Base-by-base conservation (phyloP, 2,797 vertebrate genomes). In the Paratrypauchen microcephalus region DNA sequence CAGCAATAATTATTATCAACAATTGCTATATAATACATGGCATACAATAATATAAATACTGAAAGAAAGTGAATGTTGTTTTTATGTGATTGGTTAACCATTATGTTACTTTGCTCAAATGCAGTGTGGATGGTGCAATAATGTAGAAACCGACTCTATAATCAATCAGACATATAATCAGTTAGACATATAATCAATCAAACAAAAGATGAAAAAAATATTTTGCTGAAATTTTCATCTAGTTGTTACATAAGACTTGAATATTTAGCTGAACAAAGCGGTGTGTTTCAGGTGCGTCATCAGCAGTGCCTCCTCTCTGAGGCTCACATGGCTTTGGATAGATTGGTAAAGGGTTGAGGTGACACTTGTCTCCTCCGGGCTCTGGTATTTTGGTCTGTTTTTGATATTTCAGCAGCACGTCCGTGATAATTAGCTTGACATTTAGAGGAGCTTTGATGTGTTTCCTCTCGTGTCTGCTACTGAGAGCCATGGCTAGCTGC, bases 341-440 rank as follows among this genome's bases (percentile, higher is more conserved):
- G 59, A 72, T 80, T 78, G 36, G 65, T 74, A 56, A 39, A 70
- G 68, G 68, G 80, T 78, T 84, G 72, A 74, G 28, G n/a, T 26
- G 70, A 76, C 58, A 66, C 73, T 68, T 75, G 75, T 71, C 76
- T 80, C 74, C 85, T 80, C 0, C 19, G 71, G 83, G 87, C 81
- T 75, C 84, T 87, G 83, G 80, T 84, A 80, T 89, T 90, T 87
- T 73, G 68, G 72, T 71, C 61, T 67, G 69, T 82, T 82, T 87
- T 78, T 90, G 55, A 82, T 82, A 84, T 89, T 88, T 85, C 72
- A 41, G 45, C 1, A 2, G 32, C 41, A 67, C 66, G 65, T 83
- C 81, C 70, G 71, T 68, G 82, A 78, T 91, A 89, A 90, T 91
- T 89, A 86, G 76, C 73, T 69, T 88, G 88, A 78, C 87, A 89